Conservation (phyloP, 1,140 invertebrate species). For the Drosophila paulistorum region DNA sequence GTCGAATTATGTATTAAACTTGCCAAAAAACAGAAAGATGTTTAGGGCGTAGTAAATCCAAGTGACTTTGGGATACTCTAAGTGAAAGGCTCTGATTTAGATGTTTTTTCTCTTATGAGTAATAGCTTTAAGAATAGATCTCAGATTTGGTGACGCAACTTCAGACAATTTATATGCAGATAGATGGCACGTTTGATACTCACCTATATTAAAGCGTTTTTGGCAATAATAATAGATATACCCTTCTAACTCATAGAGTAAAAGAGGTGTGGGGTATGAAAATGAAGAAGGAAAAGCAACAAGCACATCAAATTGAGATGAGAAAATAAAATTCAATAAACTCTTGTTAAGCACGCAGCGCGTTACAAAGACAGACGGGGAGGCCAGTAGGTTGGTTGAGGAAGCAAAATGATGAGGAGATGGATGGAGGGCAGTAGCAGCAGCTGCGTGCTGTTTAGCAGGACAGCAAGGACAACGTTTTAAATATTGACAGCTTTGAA, state of each 20-base stretch:
- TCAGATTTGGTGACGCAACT: too few species aligned
- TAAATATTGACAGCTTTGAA: constrained; percentile 75
- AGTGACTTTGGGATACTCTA: background rate
- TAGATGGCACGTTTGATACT: too few species aligned
- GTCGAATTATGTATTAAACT: constrained; percentile 7
- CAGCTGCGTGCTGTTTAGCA: constrained; percentile 44
- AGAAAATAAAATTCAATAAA: constrained; percentile 82
- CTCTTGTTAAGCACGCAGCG: constrained; percentile 78
- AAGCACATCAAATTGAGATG: constrained; percentile 79
- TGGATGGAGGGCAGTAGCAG: constrained; percentile 21
- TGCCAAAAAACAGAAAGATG: background rate
- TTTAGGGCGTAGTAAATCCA: background rate
- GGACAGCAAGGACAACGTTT: constrained; percentile 73
- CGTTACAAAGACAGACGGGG: constrained; percentile 2
- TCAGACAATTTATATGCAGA: too few species aligned
- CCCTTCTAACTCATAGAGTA: background rate
- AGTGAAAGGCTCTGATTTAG: background rate
- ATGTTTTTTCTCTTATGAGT: too few species aligned
- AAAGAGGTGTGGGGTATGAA: background rate
- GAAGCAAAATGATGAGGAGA: too few species aligned
- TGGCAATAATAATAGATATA: background rate
- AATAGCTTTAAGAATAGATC: too few species aligned
- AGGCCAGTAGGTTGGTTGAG: background rate
- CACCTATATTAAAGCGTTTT: background rate
- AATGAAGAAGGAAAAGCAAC: constrained; percentile 41